Evolutionary conservation across 2,113 vertebrate species (phyloP), one percentile per base, ranked within the genome.

Genomic region (Speoplatyrhinus poulsoni): DNA sequence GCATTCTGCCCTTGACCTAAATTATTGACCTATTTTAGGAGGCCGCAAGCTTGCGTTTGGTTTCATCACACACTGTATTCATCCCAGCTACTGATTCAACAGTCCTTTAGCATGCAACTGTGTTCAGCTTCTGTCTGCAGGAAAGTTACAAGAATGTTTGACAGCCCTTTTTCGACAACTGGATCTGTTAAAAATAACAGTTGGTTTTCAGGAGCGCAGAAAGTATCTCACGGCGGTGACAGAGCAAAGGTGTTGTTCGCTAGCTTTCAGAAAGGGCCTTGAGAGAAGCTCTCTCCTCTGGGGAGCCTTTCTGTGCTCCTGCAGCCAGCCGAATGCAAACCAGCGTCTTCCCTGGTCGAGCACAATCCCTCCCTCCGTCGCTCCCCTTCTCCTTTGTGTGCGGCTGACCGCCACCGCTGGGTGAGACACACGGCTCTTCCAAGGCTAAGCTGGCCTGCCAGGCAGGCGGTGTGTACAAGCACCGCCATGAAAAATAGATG

Each of bases 401-500:
- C 3, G 52, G 12, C 52, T 15, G 50, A 6, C 50, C 12, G 50
- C 1, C 52, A 2, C 52, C 64, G 6, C 12, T 13, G 32, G 33
- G 36, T 66, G 26, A n/a, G 11, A 12, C 33, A 3, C 26, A 32
- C 46, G 16, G 7, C 58, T 66, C 46, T 46, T 60, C 15, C 36
- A 49, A 26, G 50, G 9, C 17, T 60, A 26, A 26, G 26, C 26
- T 26, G 26, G 10, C 12, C 54, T 55, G 26, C 26, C 26, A 26
- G 26, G 26, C 26, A 26, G 56, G 66, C 75, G 75, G 75, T 80
- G 72, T 77, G 74, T 69, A 46, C 54, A 70, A 68, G 54, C 74
- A 16, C 12, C 58, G 62, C 65, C 47, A 72, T 66, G 53, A 77
- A 83, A 81, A 75, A 70, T 67, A 61, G 60, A 81, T 67, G 65